A percentile compares a stretch with the other conserved stretches of the same genome.
phyloP scores from a whole-genome alignment of 2,888 invertebrate genomes.

The Carabus problematicus region DNA sequence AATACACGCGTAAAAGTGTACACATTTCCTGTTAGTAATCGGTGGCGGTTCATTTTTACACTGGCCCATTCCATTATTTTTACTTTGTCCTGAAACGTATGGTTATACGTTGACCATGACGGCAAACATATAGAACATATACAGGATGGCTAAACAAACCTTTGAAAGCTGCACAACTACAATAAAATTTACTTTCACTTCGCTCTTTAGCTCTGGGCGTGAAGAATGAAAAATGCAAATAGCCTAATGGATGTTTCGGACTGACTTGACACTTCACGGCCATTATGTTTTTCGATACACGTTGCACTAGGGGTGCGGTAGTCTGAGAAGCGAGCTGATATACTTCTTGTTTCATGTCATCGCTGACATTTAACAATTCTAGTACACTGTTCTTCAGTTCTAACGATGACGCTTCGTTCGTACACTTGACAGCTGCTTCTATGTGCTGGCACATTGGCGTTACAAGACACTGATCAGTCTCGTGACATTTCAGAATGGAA shows the following conservation, averaged over 20 bases:
- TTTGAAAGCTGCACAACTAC: conserved; percentile 65
- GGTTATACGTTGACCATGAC: not conserved
- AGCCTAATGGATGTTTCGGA: conserved; percentile 72
- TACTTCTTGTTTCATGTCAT: conserved; percentile 67
- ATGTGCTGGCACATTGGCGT: conserved; percentile 66
- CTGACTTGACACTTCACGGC: conserved; percentile 73
- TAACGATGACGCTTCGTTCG: conserved; percentile 67
- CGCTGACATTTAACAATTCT: conserved; percentile 65
- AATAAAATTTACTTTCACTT: conserved; percentile 65
- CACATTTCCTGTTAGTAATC: conserved; percentile 59
- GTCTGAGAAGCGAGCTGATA: conserved; percentile 68
- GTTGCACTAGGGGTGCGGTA: conserved; percentile 70
- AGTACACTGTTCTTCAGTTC: conserved; percentile 68
- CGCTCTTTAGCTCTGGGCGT: conserved; percentile 60
- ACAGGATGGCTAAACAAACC: conserved; percentile 51
- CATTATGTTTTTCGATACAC: conserved; percentile 74
- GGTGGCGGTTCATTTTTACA: conserved; percentile 11
- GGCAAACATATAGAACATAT: not conserved
- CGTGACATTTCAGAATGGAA: conserved; percentile 64
- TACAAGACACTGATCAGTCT: conserved; percentile 50
- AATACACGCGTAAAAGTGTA: conserved; percentile 75
- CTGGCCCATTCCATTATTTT: conserved; percentile 2
- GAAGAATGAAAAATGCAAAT: conserved; percentile 71
- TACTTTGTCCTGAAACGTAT: conserved; percentile 35
- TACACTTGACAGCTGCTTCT: conserved; percentile 69